phyloP scores from a whole-genome alignment of 2,113 vertebrate species.

The Electrona antarctica region DNA sequence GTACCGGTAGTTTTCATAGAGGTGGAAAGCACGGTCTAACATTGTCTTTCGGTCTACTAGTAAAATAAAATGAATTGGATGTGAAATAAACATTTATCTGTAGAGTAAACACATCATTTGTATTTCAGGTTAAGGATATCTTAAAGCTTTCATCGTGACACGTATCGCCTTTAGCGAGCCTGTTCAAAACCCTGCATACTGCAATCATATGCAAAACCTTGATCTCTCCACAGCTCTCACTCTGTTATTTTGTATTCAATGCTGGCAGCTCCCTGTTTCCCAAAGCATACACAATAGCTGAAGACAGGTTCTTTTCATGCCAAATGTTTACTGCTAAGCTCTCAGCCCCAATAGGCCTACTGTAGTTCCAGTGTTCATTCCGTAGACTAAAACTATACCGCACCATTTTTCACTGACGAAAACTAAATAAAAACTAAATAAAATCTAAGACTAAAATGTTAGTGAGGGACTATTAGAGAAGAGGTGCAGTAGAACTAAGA shows the following conservation, averaged over 20 bases:
- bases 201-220: neutral
- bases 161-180: neutral
- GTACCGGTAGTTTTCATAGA: too few relatives aligned
- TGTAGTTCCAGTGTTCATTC: too few relatives aligned
- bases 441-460: too few relatives aligned
- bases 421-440: too few relatives aligned
- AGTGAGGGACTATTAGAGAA: too few relatives aligned
- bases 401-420: too few relatives aligned
- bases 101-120: neutral
- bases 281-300: neutral
- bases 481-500: too few relatives aligned
- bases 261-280: slow-evolving; percentile 6
- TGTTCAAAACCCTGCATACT: neutral
- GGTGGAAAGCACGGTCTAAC: too few relatives aligned
- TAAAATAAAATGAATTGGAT: neutral
- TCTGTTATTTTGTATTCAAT: slow-evolving; percentile 2
- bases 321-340: slow-evolving; percentile 4
- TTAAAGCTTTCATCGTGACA: neutral
- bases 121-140: neutral
- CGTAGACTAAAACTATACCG: too few relatives aligned
- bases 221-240: neutral
- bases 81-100: neutral
- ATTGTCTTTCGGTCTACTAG: neutral
- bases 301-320: neutral
- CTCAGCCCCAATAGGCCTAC: neutral